Conservation (phyloP, 1,140 invertebrate genomes). For the Heterodera carotae region DNA sequence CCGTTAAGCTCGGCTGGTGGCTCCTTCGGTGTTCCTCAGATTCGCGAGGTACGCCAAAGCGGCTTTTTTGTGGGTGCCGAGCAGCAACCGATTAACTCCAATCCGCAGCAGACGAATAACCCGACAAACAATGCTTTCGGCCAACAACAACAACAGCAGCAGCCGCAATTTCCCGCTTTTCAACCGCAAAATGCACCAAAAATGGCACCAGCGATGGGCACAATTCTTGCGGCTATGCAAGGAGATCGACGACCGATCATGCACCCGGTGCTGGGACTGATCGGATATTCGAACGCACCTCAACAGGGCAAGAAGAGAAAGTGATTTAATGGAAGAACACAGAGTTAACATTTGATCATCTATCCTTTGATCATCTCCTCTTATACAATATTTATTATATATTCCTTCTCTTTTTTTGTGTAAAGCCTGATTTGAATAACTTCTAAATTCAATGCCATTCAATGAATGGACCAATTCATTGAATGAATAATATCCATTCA, state of each 20-base stretch:
- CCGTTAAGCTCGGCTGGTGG: neutral
- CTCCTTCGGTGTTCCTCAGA: neutral
- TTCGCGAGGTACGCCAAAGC: neutral
- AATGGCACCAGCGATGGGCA: slow-evolving; percentile 38
- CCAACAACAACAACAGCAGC: slow-evolving; percentile 1
- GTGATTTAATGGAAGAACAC: neutral
- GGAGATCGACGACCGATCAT: slow-evolving; percentile 32
- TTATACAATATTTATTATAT: neutral
- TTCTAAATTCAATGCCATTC: slow-evolving; percentile 11
- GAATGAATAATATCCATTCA: no score
- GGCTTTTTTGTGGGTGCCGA: neutral
- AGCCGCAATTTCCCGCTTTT: neutral
- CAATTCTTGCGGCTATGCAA: slow-evolving; percentile 30
- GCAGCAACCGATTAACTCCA: neutral
- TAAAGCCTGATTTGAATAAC: neutral
- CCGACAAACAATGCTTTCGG: neutral
- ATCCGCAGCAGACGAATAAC: neutral
- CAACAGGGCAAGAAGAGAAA: slow-evolving; percentile 25
- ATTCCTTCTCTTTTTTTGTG: neutral
- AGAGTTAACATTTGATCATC: neutral
- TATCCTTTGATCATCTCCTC: neutral
- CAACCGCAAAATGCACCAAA: neutral
- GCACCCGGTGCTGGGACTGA: slow-evolving; percentile 31
- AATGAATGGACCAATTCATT: no score
- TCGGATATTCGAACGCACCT: slow-evolving; percentile 38